Conservation (phyloP, 2,888 invertebrate genomes). For the Acronicta alni region DNA sequence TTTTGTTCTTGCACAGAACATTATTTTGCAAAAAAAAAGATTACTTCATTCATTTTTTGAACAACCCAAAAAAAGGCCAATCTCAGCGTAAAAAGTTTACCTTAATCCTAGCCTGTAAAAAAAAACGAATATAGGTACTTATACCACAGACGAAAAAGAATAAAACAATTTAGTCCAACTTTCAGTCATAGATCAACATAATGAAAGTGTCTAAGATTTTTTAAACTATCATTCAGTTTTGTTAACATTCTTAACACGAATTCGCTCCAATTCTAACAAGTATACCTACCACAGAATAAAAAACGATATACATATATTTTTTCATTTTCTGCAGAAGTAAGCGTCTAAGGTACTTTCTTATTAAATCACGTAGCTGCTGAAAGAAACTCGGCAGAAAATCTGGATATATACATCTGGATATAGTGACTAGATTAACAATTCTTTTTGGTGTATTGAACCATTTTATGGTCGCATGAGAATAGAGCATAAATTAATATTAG, state of each 20-base stretch:
- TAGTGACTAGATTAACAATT: no score
- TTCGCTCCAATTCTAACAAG: conserved; percentile 3
- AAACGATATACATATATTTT: neutral
- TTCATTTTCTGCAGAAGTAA: neutral
- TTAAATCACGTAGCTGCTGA: neutral
- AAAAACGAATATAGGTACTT: neutral
- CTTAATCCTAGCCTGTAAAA: neutral
- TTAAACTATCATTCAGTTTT: conserved; percentile 9
- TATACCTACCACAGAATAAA: conserved; percentile 1
- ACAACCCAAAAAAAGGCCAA: no score
- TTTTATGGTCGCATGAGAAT: no score
- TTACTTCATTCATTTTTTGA: no score
- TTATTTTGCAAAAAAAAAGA: no score
- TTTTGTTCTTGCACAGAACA: no score
- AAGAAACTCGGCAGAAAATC: neutral
- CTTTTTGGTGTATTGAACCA: no score
- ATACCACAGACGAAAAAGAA: neutral
- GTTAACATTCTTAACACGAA: neutral
- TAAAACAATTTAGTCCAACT: neutral
- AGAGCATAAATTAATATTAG: no score
- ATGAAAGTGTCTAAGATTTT: conserved; percentile 5
- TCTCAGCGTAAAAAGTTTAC: neutral
- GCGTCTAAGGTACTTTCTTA: neutral
- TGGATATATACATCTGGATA: no score
- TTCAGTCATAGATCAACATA: conserved; percentile 5